Evolutionary conservation across 2,113 vertebrate genomes (phyloP).

Genomic region (Proterorhinus semilunaris): DNA sequence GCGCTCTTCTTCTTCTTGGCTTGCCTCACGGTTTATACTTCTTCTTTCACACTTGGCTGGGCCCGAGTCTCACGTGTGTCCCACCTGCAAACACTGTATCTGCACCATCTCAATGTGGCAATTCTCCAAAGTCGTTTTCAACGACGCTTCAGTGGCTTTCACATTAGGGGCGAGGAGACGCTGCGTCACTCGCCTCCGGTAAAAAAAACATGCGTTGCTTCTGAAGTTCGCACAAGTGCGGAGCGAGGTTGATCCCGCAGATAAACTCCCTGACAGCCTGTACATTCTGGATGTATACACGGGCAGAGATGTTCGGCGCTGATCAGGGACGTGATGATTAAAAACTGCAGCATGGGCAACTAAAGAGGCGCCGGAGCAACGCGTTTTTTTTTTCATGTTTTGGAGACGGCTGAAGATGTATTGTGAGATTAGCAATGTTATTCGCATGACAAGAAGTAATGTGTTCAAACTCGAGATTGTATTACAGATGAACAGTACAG

Average conservation of each 20-base stretch:
- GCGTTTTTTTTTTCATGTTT: constrained; percentile 17
- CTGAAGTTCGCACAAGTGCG: constrained; percentile 1
- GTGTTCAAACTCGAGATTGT: background rate
- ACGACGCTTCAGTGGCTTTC: constrained; percentile 69
- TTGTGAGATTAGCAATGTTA: constrained; percentile 7
- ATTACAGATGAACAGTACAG: background rate
- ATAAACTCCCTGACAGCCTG: constrained; percentile 64
- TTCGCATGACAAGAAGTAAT: constrained; percentile 9
- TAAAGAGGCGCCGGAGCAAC: constrained; percentile 16
- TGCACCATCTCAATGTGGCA: constrained; percentile 52
- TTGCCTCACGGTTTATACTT: constrained; percentile 40
- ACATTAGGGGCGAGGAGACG: constrained; percentile 39
- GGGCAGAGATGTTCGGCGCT: constrained; percentile 58
- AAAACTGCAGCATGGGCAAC: constrained; percentile 42
- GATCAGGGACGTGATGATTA: constrained; percentile 64
- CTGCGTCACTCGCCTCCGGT: constrained; percentile 37
- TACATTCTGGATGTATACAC: constrained; percentile 36
- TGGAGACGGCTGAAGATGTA: constrained; percentile 4
- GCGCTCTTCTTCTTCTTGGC: constrained; percentile 33
- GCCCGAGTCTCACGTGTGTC: constrained; percentile 33
- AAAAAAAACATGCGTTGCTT: constrained; percentile 26
- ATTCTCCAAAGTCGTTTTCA: constrained; percentile 74
- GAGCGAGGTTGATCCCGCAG: constrained; percentile 41
- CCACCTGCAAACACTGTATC: constrained; percentile 59
- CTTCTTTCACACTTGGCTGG: constrained; percentile 38